These are phyloP conservation scores for Plebejus melissa DNA, from an alignment of 2,888 invertebrate species.

Conservation along the genomic window DNA sequence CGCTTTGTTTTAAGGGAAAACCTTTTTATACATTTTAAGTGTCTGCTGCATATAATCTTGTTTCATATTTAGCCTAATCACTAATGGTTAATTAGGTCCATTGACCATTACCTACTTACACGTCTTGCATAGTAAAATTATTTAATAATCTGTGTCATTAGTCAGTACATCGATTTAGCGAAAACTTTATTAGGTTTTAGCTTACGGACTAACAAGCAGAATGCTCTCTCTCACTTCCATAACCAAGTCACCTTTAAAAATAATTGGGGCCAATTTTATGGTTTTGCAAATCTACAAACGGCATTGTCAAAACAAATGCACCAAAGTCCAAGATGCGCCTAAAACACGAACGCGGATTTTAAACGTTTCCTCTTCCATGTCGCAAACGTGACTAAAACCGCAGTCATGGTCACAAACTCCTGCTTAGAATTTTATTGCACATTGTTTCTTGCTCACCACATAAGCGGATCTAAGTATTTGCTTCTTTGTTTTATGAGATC, in stretches of 20 bases:
- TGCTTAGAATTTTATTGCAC: conserved; percentile 32
- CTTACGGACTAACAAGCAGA: too few relatives aligned
- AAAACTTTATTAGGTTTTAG: too few relatives aligned
- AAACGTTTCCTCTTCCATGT: conserved; percentile 31
- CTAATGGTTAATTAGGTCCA: too few relatives aligned
- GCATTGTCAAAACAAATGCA: background rate
- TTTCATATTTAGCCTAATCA: background rate
- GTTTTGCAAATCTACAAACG: too few relatives aligned
- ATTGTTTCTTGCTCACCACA: conserved; percentile 30
- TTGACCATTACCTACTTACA: too few relatives aligned
- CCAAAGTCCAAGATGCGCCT: background rate
- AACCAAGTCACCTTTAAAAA: too few relatives aligned
- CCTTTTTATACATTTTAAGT: background rate
- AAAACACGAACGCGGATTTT: conserved; percentile 4
- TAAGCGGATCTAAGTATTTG: background rate
- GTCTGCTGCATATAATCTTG: background rate
- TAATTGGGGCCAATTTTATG: too few relatives aligned
- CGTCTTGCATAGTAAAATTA: too few relatives aligned
- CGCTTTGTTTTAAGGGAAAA: conserved; percentile 1
- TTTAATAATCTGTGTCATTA: too few relatives aligned
- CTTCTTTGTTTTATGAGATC: conserved; percentile 1
- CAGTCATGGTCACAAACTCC: conserved; percentile 31
- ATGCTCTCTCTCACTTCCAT: too few relatives aligned
- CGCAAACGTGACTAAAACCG: conserved; percentile 33
- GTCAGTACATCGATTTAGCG: too few relatives aligned